Percentiles rank a stretch among this genome's conserved stretches.
Conservation (phyloP, 2,113 vertebrate species). For the Eulemur rufifrons region DNA sequence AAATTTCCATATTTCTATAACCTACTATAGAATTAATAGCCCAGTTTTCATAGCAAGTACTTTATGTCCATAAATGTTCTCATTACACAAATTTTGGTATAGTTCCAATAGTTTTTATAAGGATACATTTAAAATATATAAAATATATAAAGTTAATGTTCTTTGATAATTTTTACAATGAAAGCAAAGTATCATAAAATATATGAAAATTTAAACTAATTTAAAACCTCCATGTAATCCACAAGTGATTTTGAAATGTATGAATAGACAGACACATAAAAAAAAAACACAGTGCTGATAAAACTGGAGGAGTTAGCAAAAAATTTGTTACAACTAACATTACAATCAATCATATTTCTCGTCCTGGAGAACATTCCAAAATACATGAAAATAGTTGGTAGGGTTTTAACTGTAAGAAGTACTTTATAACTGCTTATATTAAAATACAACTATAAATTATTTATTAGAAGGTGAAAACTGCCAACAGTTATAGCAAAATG, state of each 20-base stretch:
- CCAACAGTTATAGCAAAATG: neutral
- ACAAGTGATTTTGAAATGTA: constrained; percentile 60
- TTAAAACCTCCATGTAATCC: constrained; percentile 65
- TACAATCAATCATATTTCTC: constrained; percentile 63
- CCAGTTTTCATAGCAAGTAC: neutral
- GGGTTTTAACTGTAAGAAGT: neutral
- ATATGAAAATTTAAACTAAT: neutral
- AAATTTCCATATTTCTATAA: neutral
- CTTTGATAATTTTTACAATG: constrained; percentile 54
- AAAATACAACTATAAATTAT: neutral
- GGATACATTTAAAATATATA: constrained; percentile 59
- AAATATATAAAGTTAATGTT: constrained; percentile 38
- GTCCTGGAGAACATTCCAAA: constrained; percentile 9
- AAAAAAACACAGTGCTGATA: constrained; percentile 40
- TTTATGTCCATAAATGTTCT: neutral
- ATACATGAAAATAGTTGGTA: neutral
- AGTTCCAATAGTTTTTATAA: neutral
- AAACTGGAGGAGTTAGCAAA: constrained; percentile 25
- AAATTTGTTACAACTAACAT: constrained; percentile 54
- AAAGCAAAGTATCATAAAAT: constrained; percentile 30
- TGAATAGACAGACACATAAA: neutral
- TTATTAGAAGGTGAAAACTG: neutral
- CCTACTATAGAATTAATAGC: neutral
- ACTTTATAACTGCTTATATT: neutral
- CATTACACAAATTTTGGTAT: neutral